Evolutionary conservation across 2,797 vertebrate species (phyloP).

Genomic region (Schizopygopsis malacanthus): DNA sequence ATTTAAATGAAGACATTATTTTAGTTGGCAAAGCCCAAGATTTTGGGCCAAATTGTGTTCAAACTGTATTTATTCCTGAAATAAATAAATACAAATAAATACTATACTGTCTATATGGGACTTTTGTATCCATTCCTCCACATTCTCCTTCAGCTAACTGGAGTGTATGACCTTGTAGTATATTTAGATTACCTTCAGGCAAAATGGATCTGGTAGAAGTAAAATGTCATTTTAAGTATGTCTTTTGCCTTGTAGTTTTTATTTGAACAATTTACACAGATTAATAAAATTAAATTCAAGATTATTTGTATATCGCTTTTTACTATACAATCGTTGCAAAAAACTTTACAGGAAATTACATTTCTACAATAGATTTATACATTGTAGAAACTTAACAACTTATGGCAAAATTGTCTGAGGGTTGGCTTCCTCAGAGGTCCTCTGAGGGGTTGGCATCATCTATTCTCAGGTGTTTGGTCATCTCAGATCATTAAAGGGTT

Average conservation of each 20-base stretch:
- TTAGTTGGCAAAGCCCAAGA: background rate
- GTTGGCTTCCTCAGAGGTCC: too few relatives aligned
- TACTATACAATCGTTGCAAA: too few relatives aligned
- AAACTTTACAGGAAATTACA: too few relatives aligned
- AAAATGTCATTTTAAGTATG: background rate
- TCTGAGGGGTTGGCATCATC: too few relatives aligned
- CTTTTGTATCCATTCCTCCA: background rate
- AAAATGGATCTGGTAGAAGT: background rate
- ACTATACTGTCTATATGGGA: background rate
- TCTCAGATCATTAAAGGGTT: too few relatives aligned
- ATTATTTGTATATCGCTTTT: too few relatives aligned
- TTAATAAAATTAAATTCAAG: too few relatives aligned
- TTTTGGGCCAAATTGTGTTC: background rate
- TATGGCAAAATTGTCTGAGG: too few relatives aligned
- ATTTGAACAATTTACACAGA: background rate
- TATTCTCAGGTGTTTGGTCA: too few relatives aligned
- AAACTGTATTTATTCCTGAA: background rate
- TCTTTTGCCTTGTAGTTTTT: background rate
- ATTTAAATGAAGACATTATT: background rate
- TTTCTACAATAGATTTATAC: too few relatives aligned
- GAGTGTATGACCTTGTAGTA: background rate
- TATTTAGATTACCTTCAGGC: background rate
- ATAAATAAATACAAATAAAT: background rate
- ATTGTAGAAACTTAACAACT: too few relatives aligned
- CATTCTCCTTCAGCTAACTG: background rate